Percentiles rank a stretch among this genome's conserved stretches.
Evolutionary conservation across 2,113 vertebrate genomes (phyloP).

Genomic region (Dicrurus megarhynchus): DNA sequence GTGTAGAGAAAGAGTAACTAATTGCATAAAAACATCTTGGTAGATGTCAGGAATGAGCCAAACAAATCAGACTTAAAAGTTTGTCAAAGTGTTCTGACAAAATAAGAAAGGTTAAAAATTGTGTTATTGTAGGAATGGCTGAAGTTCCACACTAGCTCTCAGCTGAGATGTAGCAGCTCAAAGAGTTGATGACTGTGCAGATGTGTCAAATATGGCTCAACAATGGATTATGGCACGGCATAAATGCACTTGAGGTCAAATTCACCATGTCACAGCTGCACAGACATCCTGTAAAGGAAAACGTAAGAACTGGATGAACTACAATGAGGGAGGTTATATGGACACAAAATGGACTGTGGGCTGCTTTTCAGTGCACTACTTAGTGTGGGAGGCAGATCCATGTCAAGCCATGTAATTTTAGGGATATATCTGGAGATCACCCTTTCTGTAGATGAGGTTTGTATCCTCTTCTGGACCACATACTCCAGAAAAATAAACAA

Average conservation of each 20-base stretch:
- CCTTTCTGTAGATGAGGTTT: neutral
- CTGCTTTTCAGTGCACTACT: neutral
- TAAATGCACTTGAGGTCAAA: neutral
- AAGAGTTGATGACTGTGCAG: neutral
- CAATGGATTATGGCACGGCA: neutral
- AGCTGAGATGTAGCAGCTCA: neutral
- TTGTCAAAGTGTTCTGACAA: neutral
- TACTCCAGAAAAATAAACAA: neutral
- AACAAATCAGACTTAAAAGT: neutral
- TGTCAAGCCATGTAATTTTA: neutral
- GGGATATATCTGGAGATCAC: accelerated
- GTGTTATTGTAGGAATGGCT: neutral
- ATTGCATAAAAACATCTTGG: neutral
- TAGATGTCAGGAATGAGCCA: neutral
- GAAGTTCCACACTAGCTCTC: neutral
- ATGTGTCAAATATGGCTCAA: neutral
- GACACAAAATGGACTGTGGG: neutral
- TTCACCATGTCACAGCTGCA: neutral
- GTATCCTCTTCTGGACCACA: neutral
- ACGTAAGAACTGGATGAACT: neutral
- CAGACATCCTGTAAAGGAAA: neutral
- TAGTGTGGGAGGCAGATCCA: neutral
- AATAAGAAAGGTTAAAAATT: neutral
- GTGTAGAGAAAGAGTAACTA: neutral
- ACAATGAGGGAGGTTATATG: neutral